phyloP scores from a whole-genome alignment of 2,113 vertebrate genomes.

The Apodemus speciosus region DNA sequence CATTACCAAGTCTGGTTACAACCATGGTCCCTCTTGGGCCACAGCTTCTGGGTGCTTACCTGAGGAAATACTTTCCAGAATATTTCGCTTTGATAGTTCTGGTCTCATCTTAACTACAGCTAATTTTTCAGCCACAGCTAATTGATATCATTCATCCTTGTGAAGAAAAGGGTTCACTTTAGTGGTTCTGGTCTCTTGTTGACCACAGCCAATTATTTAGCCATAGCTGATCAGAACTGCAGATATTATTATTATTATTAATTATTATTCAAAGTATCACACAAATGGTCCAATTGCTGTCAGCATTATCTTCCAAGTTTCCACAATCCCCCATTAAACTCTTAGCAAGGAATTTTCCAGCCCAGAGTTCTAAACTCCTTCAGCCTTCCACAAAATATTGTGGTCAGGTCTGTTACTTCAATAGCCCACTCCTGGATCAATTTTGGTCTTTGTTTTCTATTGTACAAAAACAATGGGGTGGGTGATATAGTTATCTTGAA shows the following conservation, averaged over 20 bases:
- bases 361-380: background rate
- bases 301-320: background rate
- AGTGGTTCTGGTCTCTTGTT: background rate
- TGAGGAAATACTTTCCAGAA: background rate
- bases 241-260: background rate
- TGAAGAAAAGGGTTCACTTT: background rate
- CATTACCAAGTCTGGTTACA: background rate
- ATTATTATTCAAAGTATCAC: background rate
- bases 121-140: background rate
- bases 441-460: background rate
- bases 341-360: background rate
- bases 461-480: background rate
- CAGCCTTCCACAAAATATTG: background rate
- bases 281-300: background rate
- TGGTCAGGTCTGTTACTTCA: background rate
- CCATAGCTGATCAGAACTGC: background rate
- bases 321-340: background rate
- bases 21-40: background rate
- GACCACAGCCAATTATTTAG: background rate
- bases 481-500: background rate
- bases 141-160: background rate
- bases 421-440: background rate
- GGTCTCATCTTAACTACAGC: background rate
- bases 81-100: background rate
- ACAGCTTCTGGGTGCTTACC: no score